Evolutionary conservation across 2,888 invertebrate species (phyloP).

Genomic region (Pachycephus smyrnensis): DNA sequence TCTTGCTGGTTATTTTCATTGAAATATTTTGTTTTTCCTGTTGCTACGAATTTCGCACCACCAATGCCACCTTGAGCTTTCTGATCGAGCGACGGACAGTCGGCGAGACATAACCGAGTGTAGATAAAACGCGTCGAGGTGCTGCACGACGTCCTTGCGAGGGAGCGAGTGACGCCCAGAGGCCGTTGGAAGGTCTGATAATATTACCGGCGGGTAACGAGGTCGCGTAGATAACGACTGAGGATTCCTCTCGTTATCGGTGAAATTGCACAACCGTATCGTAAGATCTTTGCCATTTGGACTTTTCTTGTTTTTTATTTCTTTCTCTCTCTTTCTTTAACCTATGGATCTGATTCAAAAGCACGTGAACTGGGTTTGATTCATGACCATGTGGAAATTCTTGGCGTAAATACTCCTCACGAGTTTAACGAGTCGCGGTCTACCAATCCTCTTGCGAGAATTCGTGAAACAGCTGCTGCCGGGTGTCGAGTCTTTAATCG

Average conservation of each 20-base stretch:
- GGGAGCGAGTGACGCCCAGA: not conserved
- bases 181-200: not conserved
- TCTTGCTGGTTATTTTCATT: not conserved
- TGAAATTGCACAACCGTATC: not conserved
- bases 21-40: not conserved
- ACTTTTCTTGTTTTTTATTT: not conserved
- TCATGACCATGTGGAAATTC: not conserved
- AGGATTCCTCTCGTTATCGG: not conserved
- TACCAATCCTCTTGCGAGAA: not conserved
- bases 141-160: not conserved
- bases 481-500: not conserved
- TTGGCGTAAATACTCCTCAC: not conserved
- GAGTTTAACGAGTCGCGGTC: not conserved
- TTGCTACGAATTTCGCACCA: not conserved
- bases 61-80: not conserved
- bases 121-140: not conserved
- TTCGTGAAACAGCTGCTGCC: not conserved
- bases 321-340: not conserved
- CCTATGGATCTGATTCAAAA: not conserved
- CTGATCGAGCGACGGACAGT: not conserved
- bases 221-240: not conserved
- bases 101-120: not conserved
- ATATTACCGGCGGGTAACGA: not conserved
- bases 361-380: not conserved
- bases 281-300: not conserved